Base-by-base conservation (phyloP, 1,140 invertebrate species). In the Caenorhabditis latens region DNA sequence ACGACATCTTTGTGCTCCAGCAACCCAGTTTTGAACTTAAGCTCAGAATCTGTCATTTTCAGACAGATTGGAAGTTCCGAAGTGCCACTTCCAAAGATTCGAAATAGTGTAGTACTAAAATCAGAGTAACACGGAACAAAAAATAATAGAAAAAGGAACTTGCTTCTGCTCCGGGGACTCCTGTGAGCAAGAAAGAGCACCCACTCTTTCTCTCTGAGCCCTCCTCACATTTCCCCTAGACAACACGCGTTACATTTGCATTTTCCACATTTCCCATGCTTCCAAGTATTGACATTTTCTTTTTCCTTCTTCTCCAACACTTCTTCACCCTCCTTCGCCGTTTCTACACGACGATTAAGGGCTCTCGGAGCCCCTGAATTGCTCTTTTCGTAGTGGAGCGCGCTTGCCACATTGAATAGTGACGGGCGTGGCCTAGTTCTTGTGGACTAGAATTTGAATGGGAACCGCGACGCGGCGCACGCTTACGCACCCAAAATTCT, bases 261-360 rank as follows among this genome's bases (percentile, higher is more conserved):
- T 79, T 79, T 50, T 75, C 14, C 21, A 16, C 67, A 14, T 19
- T 14, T 43, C 46, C 13, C 71, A 50, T 79, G 71, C 71, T 79
- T 79, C 71, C 71, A 79, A 50, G 71, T 79, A 79, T 79, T 79
- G 71, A 79, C 71, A 79, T 79, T 79, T 79, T 79, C 71, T 21
- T 48, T 50, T 79, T 79, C 46, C 71, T 50, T 8, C 24, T 67
- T 14, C 32, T 61, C 57, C 21, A n/a, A 14, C 42, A 11, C 16
- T 19, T 32, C 14, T 63, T 32, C 61, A 4, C 42, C 13, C 65
- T 9, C 19, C 21, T 40, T 14, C 61, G 11, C 57, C 9, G 61
- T 46, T 40, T 16, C 6, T 61, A n/a, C 42, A 19, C 40, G 40
- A 46, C 40, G 65, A 71, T 71, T 71, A 71, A 43, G 65, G 42